Evolutionary conservation across 1,140 invertebrate genomes (phyloP).

Genomic region (Belonocnema kinseyi): DNA sequence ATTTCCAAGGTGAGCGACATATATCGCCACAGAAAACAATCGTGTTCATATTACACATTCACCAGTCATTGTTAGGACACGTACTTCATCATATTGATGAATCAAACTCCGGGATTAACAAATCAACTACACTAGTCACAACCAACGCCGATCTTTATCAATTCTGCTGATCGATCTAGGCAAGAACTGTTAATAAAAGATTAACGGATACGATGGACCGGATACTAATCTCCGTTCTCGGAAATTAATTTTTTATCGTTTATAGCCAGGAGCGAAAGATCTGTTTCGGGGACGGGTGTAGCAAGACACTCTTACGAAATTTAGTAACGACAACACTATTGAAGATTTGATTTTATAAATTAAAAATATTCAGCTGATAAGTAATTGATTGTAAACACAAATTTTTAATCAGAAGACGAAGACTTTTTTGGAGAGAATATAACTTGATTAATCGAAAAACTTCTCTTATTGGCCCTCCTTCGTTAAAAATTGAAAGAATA

Average conservation of each 20-base stretch:
- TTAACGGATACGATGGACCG: background rate
- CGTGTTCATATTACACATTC: background rate
- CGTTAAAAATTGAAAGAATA: too few species aligned
- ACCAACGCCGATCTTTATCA: background rate
- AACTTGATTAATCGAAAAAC: too few species aligned
- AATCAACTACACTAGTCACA: background rate
- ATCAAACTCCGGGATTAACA: slow-evolving; percentile 16
- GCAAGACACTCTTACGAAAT: too few species aligned
- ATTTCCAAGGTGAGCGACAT: slow-evolving; percentile 42
- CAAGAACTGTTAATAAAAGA: background rate
- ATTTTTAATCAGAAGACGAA: too few species aligned
- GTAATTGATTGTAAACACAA: too few species aligned
- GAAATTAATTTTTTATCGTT: background rate
- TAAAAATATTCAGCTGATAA: too few species aligned
- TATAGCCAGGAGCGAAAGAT: background rate
- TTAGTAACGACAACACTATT: too few species aligned
- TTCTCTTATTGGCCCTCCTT: too few species aligned
- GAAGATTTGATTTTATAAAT: too few species aligned
- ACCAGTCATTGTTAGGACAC: slow-evolving; percentile 15
- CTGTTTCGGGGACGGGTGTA: too few species aligned
- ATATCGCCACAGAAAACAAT: slow-evolving; percentile 23
- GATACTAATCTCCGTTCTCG: background rate
- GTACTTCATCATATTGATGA: slow-evolving; percentile 19
- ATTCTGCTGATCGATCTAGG: background rate
- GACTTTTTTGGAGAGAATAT: too few species aligned